phyloP scores from a whole-genome alignment of 2,113 vertebrate species.

The Psettodes erumei region DNA sequence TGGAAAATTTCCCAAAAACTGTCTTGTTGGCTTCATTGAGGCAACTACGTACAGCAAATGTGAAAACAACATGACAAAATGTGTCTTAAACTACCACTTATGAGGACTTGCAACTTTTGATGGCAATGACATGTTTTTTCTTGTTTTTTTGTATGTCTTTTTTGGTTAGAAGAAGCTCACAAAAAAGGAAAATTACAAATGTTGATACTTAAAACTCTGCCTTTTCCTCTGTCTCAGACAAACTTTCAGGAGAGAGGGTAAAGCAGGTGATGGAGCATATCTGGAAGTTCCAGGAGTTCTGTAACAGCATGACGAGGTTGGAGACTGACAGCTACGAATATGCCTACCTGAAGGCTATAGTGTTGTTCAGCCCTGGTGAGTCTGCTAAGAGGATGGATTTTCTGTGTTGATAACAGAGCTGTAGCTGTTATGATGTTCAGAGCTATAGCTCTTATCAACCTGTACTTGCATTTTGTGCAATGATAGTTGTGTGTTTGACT shows the following conservation, averaged over 20 bases:
- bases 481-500: slow-evolving; percentile 28
- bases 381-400: slow-evolving; percentile 4
- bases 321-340: slow-evolving; percentile 97
- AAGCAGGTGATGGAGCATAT: slow-evolving; percentile 99
- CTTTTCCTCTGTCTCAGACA: slow-evolving; percentile 82
- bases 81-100: not conserved
- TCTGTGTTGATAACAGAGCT: not conserved
- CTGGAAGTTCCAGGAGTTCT: slow-evolving; percentile 99
- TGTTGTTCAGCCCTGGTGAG: slow-evolving; percentile 98
- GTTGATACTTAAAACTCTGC: not conserved
- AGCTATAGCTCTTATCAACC: not conserved
- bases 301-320: slow-evolving; percentile 96
- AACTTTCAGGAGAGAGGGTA: slow-evolving; percentile 93
- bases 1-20: too few species aligned
- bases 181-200: not conserved
- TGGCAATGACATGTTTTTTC: not conserved
- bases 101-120: not conserved
- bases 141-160: not conserved
- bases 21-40: not conserved
- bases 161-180: not conserved
- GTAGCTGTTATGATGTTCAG: too few species aligned
- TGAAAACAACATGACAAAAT: not conserved
- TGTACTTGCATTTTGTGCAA: not conserved
- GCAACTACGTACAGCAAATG: not conserved
- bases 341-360: slow-evolving; percentile 98